These are phyloP conservation scores for Zapus hudsonius DNA, from an alignment of 2,113 vertebrate genomes.

Conservation along the genomic window DNA sequence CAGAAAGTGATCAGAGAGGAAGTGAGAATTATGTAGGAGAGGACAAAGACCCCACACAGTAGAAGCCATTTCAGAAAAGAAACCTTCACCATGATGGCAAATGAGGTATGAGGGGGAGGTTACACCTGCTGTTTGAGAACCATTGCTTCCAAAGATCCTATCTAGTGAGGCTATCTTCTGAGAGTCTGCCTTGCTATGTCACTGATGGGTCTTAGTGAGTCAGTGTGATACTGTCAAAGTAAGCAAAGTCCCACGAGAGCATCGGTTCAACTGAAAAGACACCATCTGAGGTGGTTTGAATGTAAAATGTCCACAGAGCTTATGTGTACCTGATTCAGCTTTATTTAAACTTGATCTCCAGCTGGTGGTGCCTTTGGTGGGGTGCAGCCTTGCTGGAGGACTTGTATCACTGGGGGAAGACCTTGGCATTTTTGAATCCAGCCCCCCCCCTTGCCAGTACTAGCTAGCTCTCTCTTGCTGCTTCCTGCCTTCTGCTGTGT, in stretches of 20 bases:
- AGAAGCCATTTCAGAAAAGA: conserved; percentile 3
- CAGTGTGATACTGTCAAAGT: conserved; percentile 19
- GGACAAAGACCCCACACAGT: not conserved
- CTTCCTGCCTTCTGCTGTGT: too few species aligned
- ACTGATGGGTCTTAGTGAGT: not conserved
- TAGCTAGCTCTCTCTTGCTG: too few species aligned
- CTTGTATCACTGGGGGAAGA: too few species aligned
- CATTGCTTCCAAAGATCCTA: not conserved
- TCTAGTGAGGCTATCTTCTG: not conserved
- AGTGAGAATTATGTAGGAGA: not conserved
- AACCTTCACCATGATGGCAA: not conserved
- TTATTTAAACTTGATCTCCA: too few species aligned
- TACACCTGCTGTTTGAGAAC: not conserved
- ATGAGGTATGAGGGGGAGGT: not conserved
- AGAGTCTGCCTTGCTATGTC: not conserved
- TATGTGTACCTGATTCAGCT: too few species aligned
- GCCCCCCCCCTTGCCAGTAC: too few species aligned
- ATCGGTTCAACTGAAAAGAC: conserved; percentile 38
- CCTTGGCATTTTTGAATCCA: too few species aligned
- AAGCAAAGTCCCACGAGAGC: not conserved
- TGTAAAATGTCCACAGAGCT: too few species aligned
- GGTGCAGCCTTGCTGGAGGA: too few species aligned
- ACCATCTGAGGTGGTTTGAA: not conserved
- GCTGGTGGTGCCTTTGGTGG: too few species aligned
- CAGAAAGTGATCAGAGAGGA: conserved; percentile 39